Evolutionary conservation across 2,113 vertebrate genomes (phyloP).

Genomic region (Cyprinodon brontotheroides): DNA sequence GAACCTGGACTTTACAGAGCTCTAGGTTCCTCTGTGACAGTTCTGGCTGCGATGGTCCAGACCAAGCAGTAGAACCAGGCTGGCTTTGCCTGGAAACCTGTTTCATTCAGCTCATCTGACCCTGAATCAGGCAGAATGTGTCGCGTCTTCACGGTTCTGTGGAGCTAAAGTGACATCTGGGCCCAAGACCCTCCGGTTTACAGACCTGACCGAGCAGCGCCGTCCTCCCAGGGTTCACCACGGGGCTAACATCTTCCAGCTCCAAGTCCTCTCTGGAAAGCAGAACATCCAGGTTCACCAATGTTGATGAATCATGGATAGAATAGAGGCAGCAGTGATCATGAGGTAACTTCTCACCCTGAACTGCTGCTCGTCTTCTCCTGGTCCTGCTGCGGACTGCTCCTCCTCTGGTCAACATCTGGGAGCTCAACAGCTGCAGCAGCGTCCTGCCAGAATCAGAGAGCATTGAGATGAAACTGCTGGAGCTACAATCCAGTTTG

Average conservation of each 20-base stretch:
- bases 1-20: too few relatives aligned
- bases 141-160: not conserved
- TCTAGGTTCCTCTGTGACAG: too few relatives aligned
- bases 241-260: too few relatives aligned
- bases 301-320: too few relatives aligned
- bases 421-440: not conserved
- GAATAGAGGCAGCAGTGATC: not conserved
- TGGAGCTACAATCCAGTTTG: too few relatives aligned
- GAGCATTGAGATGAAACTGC: not conserved
- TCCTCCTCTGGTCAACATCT: not conserved
- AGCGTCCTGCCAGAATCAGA: not conserved
- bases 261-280: conserved; percentile 6
- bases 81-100: too few relatives aligned
- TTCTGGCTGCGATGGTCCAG: too few relatives aligned
- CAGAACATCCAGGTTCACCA: not conserved
- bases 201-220: conserved; percentile 1
- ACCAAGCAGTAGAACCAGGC: too few relatives aligned
- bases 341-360: not conserved
- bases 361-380: not conserved
- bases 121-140: too few relatives aligned
- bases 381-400: not conserved
- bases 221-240: not conserved
- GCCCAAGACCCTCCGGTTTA: not conserved
- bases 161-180: not conserved
- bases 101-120: too few relatives aligned